Base-by-base conservation (phyloP, 2,797 vertebrate genomes). In the Sebastes iracundus region DNA sequence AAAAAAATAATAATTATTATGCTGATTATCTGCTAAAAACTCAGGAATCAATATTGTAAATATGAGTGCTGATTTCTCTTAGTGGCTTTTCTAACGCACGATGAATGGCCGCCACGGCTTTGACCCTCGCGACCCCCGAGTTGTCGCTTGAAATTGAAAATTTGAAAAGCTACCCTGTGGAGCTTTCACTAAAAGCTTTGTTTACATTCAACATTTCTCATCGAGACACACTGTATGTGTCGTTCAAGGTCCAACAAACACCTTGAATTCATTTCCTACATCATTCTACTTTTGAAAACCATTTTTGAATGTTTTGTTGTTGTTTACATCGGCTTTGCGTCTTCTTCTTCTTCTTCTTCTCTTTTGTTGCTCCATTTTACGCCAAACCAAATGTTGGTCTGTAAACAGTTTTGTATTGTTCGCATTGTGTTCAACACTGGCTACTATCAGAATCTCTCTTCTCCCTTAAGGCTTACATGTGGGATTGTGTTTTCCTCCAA, bases 21-120 rank as follows among this genome's bases (percentile, higher is more conserved):
- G 20, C 9, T 52, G 42, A 90, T 78, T 75, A 60, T 38, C n/a
- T 63, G 70, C 22, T 65, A 56, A 78, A 55, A 87, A 82, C 6
- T 67, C n/a, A 32, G 33, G 46, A 62, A 85, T 87, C 65, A 69
- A 65, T 88, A 61, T 22, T 56, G 20, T 28, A 18, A 60, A 60
- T 55, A 38, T 46, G 14, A 65, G 23, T 28, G 8, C 20, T 9
- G 27, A 27, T 74, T 65, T 80, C 7, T 62, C 20, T 64, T 3
- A 10, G 9, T 42, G 66, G 22, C 72, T 77, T 64, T 65, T 23
- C 2, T 4, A 18, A 52, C n/a, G 33, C 12, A 22, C 1, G 10
- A 7, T 72, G 72, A 23, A 55, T 42, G 60, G 5, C 30, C 8
- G 5, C 55, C 20, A 23, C 49, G 69, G 62, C 27, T 69, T 72